phyloP scores from a whole-genome alignment of 2,797 vertebrate genomes.

The Epinephelus malabaricus region DNA sequence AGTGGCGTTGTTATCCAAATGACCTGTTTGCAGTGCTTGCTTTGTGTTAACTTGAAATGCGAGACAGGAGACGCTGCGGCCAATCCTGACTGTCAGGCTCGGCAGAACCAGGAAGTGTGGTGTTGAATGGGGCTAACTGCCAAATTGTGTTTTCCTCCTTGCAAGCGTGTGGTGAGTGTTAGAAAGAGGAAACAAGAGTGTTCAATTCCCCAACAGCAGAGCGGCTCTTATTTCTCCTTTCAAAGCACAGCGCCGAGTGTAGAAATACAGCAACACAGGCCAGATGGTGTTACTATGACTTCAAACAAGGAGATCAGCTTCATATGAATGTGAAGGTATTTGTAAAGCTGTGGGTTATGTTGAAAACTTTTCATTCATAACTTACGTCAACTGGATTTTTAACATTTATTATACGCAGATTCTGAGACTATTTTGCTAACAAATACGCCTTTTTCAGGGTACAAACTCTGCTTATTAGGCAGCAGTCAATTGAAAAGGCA shows the following conservation, averaged over 20 bases:
- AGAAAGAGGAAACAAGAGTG: conserved; percentile 84
- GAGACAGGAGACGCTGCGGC: conserved; percentile 58
- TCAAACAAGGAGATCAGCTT: conserved; percentile 33
- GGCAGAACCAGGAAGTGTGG: conserved; percentile 79
- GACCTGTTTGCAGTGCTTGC: conserved; percentile 72
- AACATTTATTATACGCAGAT: background rate
- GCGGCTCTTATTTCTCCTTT: conserved; percentile 62
- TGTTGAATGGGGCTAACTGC: conserved; percentile 75
- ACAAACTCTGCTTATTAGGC: conserved; percentile 1
- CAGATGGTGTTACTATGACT: conserved; percentile 28
- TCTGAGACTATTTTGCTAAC: background rate
- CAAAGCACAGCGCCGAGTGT: conserved; percentile 11
- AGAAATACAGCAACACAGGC: conserved; percentile 39
- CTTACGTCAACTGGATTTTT: background rate
- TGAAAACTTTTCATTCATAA: conserved; percentile 32
- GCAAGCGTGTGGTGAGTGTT: conserved; percentile 50
- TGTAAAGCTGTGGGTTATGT: conserved; percentile 5
- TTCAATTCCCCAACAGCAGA: conserved; percentile 65
- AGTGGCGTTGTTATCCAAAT: conserved; percentile 69
- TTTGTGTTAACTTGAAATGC: conserved; percentile 79
- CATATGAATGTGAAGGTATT: conserved; percentile 27
- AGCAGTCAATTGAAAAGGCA: background rate
- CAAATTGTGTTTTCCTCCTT: conserved; percentile 65
- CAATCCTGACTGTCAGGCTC: conserved; percentile 73
- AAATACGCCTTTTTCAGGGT: too few species aligned